Percentiles rank a stretch among this genome's conserved stretches.
Conservation (phyloP, 2,797 vertebrate species). For the Ctenopoma multispine region DNA sequence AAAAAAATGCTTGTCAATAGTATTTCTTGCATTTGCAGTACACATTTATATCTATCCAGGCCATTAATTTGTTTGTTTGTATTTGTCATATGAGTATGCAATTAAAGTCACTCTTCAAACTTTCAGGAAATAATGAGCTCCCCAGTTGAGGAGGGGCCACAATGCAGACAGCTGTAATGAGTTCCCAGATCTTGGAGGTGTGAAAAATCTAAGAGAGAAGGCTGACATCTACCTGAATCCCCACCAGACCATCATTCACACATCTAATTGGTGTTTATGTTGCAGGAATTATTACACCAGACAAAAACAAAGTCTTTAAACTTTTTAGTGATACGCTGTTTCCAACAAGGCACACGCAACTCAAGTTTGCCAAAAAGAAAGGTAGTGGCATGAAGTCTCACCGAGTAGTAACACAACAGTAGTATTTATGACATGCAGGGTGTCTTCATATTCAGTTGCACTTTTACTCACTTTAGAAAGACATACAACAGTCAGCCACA, state of each 20-base stretch:
- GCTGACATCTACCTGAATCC: slow-evolving; percentile 6
- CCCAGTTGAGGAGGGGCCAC: slow-evolving; percentile 6
- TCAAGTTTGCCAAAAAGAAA: neutral
- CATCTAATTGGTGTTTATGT: slow-evolving; percentile 27
- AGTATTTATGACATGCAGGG: neutral
- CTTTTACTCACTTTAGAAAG: too few species aligned
- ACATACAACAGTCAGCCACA: too few species aligned
- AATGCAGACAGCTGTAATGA: slow-evolving; percentile 3
- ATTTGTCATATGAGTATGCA: neutral
- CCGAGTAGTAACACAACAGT: neutral
- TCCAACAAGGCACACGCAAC: neutral
- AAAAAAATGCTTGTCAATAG: neutral
- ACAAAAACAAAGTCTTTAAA: neutral
- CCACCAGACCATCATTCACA: slow-evolving; percentile 20
- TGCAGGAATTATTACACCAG: neutral
- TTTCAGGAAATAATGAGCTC: slow-evolving; percentile 12
- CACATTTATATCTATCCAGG: neutral
- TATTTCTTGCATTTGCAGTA: neutral
- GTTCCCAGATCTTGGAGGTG: slow-evolving; percentile 22
- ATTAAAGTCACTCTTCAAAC: neutral
- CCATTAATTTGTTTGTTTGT: neutral
- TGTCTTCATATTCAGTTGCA: too few species aligned
- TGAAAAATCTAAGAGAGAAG: neutral
- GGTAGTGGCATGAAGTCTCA: neutral
- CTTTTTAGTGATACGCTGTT: neutral